Percentiles rank a stretch among this genome's conserved stretches.
Conservation (phyloP, 53 echinoderm and acorn worm genomes). For the Temnopleurus reevesii region DNA sequence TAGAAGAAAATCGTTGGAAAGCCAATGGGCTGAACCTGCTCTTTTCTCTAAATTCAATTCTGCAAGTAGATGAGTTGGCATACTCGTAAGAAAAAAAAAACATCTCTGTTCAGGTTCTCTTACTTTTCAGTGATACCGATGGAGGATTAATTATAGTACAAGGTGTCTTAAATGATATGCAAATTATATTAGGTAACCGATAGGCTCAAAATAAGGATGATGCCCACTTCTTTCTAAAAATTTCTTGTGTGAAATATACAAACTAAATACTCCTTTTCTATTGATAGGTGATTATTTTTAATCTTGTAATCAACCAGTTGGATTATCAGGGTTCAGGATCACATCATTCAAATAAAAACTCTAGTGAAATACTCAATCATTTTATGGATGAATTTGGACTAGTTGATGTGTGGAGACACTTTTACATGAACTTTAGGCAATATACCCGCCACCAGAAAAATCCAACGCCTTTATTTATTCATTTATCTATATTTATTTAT, state of each 20-base stretch:
- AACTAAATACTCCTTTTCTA: not conserved
- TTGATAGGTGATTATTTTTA: not conserved
- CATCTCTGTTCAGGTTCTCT: not conserved
- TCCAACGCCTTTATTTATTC: no score
- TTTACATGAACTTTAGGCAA: not conserved
- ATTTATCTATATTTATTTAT: no score
- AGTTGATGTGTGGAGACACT: not conserved
- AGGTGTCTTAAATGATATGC: not conserved
- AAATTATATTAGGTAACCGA: not conserved
- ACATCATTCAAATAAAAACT: not conserved
- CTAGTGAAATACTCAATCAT: not conserved
- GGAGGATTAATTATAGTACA: not conserved
- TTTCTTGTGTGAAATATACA: not conserved
- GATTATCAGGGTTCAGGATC: not conserved
- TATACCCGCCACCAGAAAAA: not conserved
- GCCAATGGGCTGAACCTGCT: not conserved
- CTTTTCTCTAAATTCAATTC: not conserved
- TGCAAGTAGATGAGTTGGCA: not conserved
- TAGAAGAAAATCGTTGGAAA: not conserved
- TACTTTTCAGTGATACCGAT: not conserved
- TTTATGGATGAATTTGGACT: not conserved
- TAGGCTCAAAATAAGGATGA: constrained; percentile 8
- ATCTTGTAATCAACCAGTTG: not conserved
- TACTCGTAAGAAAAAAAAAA: not conserved
- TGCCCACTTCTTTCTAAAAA: not conserved